phyloP scores from a whole-genome alignment of 23 tunicate species.

The Ascidia mentula region DNA sequence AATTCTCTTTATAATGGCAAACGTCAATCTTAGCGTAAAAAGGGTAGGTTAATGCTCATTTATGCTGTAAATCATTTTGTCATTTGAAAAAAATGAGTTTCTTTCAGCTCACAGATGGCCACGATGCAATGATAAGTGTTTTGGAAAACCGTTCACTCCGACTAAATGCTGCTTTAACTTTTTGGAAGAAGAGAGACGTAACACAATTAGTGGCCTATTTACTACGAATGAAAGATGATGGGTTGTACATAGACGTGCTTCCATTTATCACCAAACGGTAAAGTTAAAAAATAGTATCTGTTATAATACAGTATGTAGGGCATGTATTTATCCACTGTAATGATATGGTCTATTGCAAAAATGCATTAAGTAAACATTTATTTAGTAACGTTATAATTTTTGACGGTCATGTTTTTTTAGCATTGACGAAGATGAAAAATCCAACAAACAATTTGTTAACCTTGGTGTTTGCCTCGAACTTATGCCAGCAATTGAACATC shows the following conservation, averaged over 20 bases:
- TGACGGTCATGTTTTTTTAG: constrained; percentile 5
- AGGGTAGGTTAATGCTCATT: neutral
- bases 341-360: neutral
- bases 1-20: neutral
- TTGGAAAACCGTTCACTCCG: constrained; percentile 55
- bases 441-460: constrained; percentile 33
- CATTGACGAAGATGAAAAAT: constrained; percentile 52
- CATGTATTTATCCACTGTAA: neutral
- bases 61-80: neutral
- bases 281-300: neutral
- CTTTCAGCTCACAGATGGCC: constrained; percentile 34
- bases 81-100: neutral
- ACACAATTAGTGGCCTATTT: constrained; percentile 58
- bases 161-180: constrained; percentile 74
- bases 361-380: too few relatives aligned
- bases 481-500: constrained; percentile 54
- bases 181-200: constrained; percentile 72
- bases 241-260: constrained; percentile 64
- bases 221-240: constrained; percentile 74
- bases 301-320: neutral
- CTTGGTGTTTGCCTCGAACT: constrained; percentile 76
- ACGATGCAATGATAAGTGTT: constrained; percentile 55
- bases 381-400: too few relatives aligned
- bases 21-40: neutral
- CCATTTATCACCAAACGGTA: constrained; percentile 63